Base-by-base conservation (phyloP, 2,113 vertebrate genomes). In the Otus sunia region DNA sequence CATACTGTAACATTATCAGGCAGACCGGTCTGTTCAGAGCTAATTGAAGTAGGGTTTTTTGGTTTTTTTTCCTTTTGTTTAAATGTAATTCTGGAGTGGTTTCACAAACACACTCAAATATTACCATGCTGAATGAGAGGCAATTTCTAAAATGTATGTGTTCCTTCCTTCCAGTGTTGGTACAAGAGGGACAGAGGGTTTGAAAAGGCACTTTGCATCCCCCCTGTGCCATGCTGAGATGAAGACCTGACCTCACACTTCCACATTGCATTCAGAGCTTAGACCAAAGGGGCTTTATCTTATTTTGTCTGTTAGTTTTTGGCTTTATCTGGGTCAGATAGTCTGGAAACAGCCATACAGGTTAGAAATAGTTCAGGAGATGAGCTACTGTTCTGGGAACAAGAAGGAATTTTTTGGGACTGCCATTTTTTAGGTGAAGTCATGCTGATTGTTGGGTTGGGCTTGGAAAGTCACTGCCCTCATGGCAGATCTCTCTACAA, bases 1-100 rank as follows among this genome's bases (percentile, higher is more conserved):
- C 53, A 39, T 80, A 87, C 66, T 86, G 66, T 27, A 96, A 72
- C 47, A 77, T 3, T 96, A 94, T 91, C 86, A 95, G 71, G 90
- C 64, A 96, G 89, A 47, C 34, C 69, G 66, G 96, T 97, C 87
- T 97, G 86, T 95, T 97, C 86, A 95, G 94, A 93, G 32, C 94
- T 95, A 95, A 97, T n/a, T 97, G 95, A 98, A 97, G 68, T 36
- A 83, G 58, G 58, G 43, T 83, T n/a, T n/a, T n/a, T n/a, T n/a
- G 88, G 81, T 87, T 91, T 71, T 66, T 77, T 49, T 15, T 12
- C 10, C 47, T 85, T 88, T 91, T 91, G 67, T 86, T 88, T 83
- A 95, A 90, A 76, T 53, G 52, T 82, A 79, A 37, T 72, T 94
- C 85, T 95, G 68, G 91, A 96, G 96, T 96, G 67, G 68, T 96